phyloP scores from a whole-genome alignment of 2,888 invertebrate species.

The Lithophane ornitopus region DNA sequence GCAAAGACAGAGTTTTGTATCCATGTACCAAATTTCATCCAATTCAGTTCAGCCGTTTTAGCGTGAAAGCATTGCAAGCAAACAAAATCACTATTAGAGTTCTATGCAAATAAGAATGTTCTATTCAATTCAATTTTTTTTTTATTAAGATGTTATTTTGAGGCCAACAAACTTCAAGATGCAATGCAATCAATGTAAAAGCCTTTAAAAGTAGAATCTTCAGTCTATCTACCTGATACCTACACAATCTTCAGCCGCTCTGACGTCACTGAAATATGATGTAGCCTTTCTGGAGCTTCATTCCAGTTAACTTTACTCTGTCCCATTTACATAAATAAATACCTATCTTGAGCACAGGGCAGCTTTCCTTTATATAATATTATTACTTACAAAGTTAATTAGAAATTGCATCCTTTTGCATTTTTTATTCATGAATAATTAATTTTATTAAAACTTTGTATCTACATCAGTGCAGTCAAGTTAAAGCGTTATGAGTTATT shows the following conservation, averaged over 20 bases:
- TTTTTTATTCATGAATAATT: constrained; percentile 34
- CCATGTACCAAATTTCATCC: too few relatives aligned
- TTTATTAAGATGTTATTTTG: not conserved
- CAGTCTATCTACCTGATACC: not conserved
- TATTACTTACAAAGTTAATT: constrained; percentile 35
- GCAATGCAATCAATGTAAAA: not conserved
- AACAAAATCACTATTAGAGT: too few relatives aligned
- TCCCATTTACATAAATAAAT: constrained; percentile 12
- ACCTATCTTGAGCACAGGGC: not conserved
- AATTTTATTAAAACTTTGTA: constrained; percentile 31
- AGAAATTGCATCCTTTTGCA: constrained; percentile 21
- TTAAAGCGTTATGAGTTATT: not conserved
- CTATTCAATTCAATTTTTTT: too few relatives aligned
- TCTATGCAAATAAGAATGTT: too few relatives aligned
- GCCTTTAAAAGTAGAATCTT: not conserved
- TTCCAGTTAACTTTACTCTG: not conserved
- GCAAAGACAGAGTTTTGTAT: too few relatives aligned
- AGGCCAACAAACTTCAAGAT: not conserved
- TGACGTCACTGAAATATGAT: constrained; percentile 1
- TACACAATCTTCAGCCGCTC: not conserved
- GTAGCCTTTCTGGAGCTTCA: not conserved
- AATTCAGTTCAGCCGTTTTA: too few relatives aligned
- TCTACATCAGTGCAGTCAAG: constrained; percentile 2
- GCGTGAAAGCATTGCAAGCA: too few relatives aligned
- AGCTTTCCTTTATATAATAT: constrained; percentile 25